phyloP scores from a whole-genome alignment of 1,140 invertebrate genomes.

The Bradysia coprophila region DNA sequence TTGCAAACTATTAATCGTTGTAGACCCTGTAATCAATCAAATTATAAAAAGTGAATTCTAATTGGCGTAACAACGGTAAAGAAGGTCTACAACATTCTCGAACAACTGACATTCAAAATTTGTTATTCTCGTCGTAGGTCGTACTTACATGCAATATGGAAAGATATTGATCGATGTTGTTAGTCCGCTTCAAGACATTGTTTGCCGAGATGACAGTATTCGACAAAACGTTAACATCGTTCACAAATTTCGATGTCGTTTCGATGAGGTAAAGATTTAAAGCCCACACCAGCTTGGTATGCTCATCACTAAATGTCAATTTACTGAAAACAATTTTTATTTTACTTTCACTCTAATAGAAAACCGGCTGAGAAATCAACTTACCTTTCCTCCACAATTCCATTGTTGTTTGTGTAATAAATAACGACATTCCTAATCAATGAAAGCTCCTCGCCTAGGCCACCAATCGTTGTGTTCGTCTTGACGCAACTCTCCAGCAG shows the following conservation, averaged over 20 bases:
- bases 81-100: neutral
- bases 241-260: constrained; percentile 23
- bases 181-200: constrained; percentile 17
- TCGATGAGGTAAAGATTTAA: constrained; percentile 26
- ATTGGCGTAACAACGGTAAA: neutral
- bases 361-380: constrained; percentile 11
- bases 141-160: constrained; percentile 23
- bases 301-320: constrained; percentile 10
- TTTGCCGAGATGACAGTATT: constrained; percentile 21
- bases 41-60: neutral
- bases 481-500: constrained; percentile 45
- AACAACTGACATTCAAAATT: neutral
- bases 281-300: constrained; percentile 18
- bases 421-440: constrained; percentile 39
- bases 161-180: constrained; percentile 17
- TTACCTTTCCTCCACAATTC: constrained; percentile 32
- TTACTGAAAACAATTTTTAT: constrained; percentile 1
- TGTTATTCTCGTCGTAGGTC: neutral
- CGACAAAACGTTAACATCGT: constrained; percentile 18
- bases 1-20: constrained; percentile 46
- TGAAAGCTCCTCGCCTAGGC: constrained; percentile 34
- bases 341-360: neutral
- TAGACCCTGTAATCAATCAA: constrained; percentile 35
- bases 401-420: constrained; percentile 48
- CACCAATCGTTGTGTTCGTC: constrained; percentile 30